Base-by-base conservation (phyloP, 2,113 vertebrate species). In the Fulmarus glacialis region DNA sequence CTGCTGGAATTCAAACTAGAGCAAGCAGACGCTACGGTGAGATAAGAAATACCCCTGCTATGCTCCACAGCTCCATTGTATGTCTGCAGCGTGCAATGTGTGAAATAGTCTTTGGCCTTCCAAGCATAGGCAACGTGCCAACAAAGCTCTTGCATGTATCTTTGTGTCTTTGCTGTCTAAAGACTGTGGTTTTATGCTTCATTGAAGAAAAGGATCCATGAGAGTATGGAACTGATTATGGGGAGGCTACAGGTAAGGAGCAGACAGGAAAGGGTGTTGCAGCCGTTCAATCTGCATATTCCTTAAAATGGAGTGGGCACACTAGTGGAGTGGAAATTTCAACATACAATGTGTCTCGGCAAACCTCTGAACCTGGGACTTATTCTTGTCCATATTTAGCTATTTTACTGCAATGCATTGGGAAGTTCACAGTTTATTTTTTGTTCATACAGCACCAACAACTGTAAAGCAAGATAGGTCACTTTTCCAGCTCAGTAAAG, bases 1-100 rank as follows among this genome's bases (percentile, higher is more conserved):
- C 78, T 95, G 93, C 87, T 93, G 92, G 82, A 97, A 98, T 96
- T 96, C 85, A 95, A 95, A 94, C 66, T 90, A 78, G 85, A 96
- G 56, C 92, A 96, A 95, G 80, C 93, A 98, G 95, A 96, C 74
- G 74, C 95, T 96, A 21, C 0, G 0, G 80, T 6, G 68, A 98
- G 97, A 98, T 97, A 97, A 98, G 95, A 82, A 96, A 88, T 82
- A 30, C 50, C 96, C 87, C 82, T 82, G 67, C 89, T 92, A 62
- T 79, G 94, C 84, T 96, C 90, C 56, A 66, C 83, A 88, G 95
- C 87, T 96, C 75, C 84, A 94, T 82, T 94, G 83, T 88, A 13
- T 17, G 83, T 91, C 96, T 95, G 84, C 70, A 80, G 45, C 1
- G 2, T 94, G 91, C 93, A 64, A 15, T 82, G 67, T 90, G 85